phyloP scores from a whole-genome alignment of 2,797 vertebrate species.

The Gorsachius magnificus region DNA sequence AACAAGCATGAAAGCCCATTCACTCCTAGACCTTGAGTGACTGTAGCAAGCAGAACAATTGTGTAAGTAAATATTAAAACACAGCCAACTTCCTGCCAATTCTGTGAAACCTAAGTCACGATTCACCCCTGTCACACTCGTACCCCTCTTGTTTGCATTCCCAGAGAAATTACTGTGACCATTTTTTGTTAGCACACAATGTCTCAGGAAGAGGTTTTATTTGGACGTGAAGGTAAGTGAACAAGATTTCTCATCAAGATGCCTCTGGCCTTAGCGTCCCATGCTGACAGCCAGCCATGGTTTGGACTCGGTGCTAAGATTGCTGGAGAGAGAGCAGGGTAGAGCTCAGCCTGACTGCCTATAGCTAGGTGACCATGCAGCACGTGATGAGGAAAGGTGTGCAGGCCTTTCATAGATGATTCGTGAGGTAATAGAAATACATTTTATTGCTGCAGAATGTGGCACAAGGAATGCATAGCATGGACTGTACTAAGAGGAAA shows the following conservation, averaged over 20 bases:
- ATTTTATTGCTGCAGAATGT: background rate
- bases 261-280: background rate
- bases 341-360: background rate
- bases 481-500: background rate
- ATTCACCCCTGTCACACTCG: background rate
- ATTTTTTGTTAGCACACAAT: background rate
- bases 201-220: background rate
- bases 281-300: background rate
- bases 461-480: accelerated
- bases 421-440: background rate
- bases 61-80: background rate
- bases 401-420: background rate
- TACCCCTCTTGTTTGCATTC: background rate
- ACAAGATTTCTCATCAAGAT: background rate
- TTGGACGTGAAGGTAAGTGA: background rate
- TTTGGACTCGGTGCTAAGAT: background rate
- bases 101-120: background rate
- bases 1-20: background rate
- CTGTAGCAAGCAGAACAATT: background rate
- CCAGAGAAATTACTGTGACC: background rate
- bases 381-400: background rate
- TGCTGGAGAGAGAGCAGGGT: background rate
- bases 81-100: background rate
- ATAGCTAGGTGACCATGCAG: background rate
- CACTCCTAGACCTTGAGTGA: background rate